These are phyloP conservation scores for Leptinotarsa undecemlineata DNA, from an alignment of 1,140 invertebrate species.

Conservation along the genomic window DNA sequence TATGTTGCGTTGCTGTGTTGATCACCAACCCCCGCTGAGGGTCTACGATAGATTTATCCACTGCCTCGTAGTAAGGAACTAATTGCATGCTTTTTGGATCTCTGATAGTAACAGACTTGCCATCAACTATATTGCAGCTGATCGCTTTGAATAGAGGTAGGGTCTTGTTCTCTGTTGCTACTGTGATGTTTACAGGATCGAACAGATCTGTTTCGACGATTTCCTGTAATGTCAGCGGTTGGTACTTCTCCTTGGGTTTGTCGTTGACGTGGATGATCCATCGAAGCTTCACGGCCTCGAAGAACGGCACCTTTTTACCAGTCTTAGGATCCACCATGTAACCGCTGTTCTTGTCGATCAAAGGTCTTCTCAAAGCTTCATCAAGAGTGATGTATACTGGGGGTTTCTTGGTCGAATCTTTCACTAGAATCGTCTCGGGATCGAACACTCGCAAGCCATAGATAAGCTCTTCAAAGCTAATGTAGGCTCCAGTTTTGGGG, in stretches of 20 bases:
- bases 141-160: constrained; percentile 74
- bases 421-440: constrained; percentile 75
- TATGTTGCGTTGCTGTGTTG: constrained; percentile 68
- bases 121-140: constrained; percentile 72
- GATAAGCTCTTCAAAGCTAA: constrained; percentile 79
- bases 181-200: constrained; percentile 65
- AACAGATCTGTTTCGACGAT: constrained; percentile 69
- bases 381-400: constrained; percentile 72
- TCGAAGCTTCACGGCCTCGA: constrained; percentile 77
- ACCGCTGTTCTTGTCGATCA: constrained; percentile 77
- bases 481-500: constrained; percentile 71
- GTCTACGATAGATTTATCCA: constrained; percentile 78
- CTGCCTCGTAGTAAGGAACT: constrained; percentile 72
- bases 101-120: constrained; percentile 71
- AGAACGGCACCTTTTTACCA: constrained; percentile 79
- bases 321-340: constrained; percentile 82
- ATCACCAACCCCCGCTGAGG: constrained; percentile 71
- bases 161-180: constrained; percentile 63
- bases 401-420: constrained; percentile 70
- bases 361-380: constrained; percentile 71
- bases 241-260: constrained; percentile 58
- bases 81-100: constrained; percentile 73
- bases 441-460: constrained; percentile 75
- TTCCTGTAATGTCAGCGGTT: constrained; percentile 62
- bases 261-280: constrained; percentile 66